Evolutionary conservation across 2,888 invertebrate genomes (phyloP).

Genomic region (Chydorus sphaericus): DNA sequence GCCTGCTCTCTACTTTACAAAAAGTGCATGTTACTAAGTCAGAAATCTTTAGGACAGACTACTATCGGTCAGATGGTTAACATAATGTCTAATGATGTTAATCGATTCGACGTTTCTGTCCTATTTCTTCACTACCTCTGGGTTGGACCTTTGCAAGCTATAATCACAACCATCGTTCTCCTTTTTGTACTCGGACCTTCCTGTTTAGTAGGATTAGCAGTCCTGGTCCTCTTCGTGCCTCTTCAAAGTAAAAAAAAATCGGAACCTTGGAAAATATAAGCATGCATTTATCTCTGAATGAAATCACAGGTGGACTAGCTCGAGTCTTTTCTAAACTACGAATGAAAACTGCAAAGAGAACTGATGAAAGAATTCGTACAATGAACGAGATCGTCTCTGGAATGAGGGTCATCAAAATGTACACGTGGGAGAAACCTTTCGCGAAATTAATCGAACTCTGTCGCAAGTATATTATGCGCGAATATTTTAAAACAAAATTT

Average conservation of each 20-base stretch:
- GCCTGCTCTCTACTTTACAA: conserved; percentile 69
- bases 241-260: conserved; percentile 49
- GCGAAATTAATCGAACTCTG: conserved; percentile 22
- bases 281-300: neutral
- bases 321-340: conserved; percentile 27
- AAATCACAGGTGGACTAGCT: neutral
- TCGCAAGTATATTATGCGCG: neutral
- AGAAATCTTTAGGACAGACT: conserved; percentile 69
- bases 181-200: conserved; percentile 56
- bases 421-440: conserved; percentile 39
- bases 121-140: conserved; percentile 7
- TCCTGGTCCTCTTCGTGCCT: conserved; percentile 64
- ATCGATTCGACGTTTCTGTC: conserved; percentile 76
- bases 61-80: conserved; percentile 87
- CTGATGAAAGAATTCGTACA: conserved; percentile 36
- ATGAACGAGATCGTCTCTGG: conserved; percentile 39
- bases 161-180: conserved; percentile 63
- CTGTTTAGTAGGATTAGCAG: conserved; percentile 57
- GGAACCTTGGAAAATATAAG: conserved; percentile 13
- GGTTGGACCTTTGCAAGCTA: conserved; percentile 68
- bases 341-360: conserved; percentile 31
- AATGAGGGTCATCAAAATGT: conserved; percentile 41
- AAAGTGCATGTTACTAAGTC: conserved; percentile 41
- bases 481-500: neutral
- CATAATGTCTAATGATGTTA: conserved; percentile 86